Percentiles rank a stretch among this genome's conserved stretches.
Conservation (phyloP, 1,140 invertebrate species). For the Cryptotermes secundus region DNA sequence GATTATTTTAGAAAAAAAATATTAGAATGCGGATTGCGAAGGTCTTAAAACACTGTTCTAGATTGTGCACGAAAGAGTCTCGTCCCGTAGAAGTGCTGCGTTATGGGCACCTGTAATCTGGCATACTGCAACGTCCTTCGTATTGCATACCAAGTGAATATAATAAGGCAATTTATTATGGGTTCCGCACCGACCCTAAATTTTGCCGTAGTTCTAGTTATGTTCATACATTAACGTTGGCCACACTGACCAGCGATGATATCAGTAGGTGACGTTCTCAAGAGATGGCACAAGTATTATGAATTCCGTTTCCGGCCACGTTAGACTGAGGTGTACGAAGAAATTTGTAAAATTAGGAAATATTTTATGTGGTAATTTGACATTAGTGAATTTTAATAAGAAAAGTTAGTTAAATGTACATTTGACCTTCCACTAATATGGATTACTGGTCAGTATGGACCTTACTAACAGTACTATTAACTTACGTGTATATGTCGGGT, state of each 20-base stretch:
- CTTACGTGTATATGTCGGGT: constrained; percentile 42
- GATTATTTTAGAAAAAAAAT: no score
- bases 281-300: not conserved
- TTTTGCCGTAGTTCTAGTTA: not conserved
- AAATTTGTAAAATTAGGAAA: constrained; percentile 19
- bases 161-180: no score
- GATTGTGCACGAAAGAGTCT: no score
- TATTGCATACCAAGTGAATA: no score
- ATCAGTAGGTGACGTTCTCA: not conserved
- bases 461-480: constrained; percentile 41
- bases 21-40: no score
- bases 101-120: no score
- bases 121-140: no score
- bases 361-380: constrained; percentile 30
- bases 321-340: constrained; percentile 36
- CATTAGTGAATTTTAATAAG: not conserved
- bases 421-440: constrained; percentile 43
- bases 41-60: no score
- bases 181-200: not conserved
- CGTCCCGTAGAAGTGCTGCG: no score
- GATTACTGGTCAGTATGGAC: constrained; percentile 45
- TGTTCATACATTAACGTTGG: not conserved
- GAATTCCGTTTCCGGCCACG: constrained; percentile 42
- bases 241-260: not conserved
- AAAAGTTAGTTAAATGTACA: constrained; percentile 22